phyloP scores from a whole-genome alignment of 2,113 vertebrate genomes.

The Psittacula cyanocephala region DNA sequence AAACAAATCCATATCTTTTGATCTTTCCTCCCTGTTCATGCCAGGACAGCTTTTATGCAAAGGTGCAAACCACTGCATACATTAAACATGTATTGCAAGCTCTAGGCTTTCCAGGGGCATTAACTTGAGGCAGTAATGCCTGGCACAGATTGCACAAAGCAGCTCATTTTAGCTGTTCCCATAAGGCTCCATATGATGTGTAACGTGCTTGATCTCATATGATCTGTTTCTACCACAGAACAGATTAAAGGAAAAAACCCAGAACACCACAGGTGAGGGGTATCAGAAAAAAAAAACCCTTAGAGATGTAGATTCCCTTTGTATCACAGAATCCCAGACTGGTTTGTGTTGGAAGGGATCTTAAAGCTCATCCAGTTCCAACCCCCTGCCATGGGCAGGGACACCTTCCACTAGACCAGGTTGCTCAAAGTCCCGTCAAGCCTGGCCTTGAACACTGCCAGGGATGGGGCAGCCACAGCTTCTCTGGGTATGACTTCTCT shows the following conservation, averaged over 20 bases:
- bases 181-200: background rate
- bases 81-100: background rate
- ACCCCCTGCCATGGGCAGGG: background rate
- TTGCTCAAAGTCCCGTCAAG: background rate
- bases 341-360: background rate
- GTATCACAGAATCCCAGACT: background rate
- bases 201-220: background rate
- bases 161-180: background rate
- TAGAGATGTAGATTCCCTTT: background rate
- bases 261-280: background rate
- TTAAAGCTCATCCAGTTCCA: background rate
- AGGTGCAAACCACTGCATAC: background rate
- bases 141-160: background rate
- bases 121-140: background rate
- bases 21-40: slow-evolving; percentile 35
- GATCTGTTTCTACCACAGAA: background rate
- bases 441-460: background rate
- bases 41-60: background rate
- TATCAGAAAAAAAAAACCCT: background rate
- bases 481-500: background rate
- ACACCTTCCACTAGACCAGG: background rate
- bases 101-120: background rate
- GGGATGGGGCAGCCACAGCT: background rate
- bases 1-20: background rate
- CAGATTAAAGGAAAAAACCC: background rate